Base-by-base conservation (phyloP, 2,113 vertebrate genomes). In the Plestiodon gilberti region DNA sequence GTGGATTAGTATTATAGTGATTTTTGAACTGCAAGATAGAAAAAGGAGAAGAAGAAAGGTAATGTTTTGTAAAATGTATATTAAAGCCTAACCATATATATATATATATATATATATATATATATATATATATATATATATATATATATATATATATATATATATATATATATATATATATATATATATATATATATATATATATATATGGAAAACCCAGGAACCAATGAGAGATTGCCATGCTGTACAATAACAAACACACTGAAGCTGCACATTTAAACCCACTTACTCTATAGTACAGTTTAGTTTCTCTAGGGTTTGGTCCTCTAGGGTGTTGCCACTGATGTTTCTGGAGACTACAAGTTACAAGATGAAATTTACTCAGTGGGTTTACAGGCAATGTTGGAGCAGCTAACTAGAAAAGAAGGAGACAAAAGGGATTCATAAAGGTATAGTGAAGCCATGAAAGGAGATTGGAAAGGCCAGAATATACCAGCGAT, bases 1-100 rank as follows among this genome's bases (percentile, higher is more conserved):
- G 20, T 78, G 43, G 74, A 74, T 89, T 82, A 82, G 81, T 80
- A 78, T 73, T 85, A 82, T 77, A 81, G 75, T 33, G 20, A 40
- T 74, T 89, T 86, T 81, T 82, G 65, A 78, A 83, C 25, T 73
- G 73, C 61, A 57, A 62, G 67, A 40, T 73, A 71, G 64, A 78
- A 62, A 87, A 59, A 23, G 25, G n/a, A 70, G 30, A 69, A 57
- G 2, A 38, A 65, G 55, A 89, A 89, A 89, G 73, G 4, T 30
- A 71, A 14, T 71, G 35, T 80, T 80, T 86, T 83, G 23, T 25
- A 57, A 28, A 5, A 71, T 14, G 71, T 40, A 59, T 9, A 84
- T 55, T 79, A 73, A 79, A 82, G 14, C 22, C 57, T 88, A 55
- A 84, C 61, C 4, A 17, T 55, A 13, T 55, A 13, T 55, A 13